A percentile compares a stretch with the other conserved stretches of the same genome.
Conservation (phyloP, 2,888 invertebrate species). For the Campoplex capitator region DNA sequence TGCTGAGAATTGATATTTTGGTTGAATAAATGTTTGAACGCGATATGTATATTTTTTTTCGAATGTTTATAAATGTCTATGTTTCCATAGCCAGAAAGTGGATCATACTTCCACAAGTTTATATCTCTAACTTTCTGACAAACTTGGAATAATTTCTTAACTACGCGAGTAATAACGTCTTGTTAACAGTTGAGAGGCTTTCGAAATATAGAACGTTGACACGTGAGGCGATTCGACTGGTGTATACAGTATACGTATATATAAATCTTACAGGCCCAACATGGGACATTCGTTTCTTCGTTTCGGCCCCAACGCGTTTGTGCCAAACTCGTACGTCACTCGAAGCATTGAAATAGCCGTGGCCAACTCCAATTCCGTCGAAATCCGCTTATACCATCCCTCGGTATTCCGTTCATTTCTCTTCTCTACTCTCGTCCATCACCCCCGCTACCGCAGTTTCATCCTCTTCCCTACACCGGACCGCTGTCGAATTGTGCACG, state of each 20-base stretch:
- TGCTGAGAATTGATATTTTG: too few species aligned
- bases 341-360: constrained; percentile 76
- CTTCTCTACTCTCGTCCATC: constrained; percentile 21
- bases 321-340: constrained; percentile 64
- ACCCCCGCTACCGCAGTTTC: constrained; percentile 4
- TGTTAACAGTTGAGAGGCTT: neutral
- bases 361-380: constrained; percentile 80
- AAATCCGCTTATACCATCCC: constrained; percentile 80
- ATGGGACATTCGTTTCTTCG: constrained; percentile 47
- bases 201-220: neutral
- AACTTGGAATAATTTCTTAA: neutral
- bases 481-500: constrained; percentile 39
- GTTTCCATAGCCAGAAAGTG: neutral
- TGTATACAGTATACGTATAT: constrained; percentile 57
- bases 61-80: neutral
- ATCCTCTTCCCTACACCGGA: constrained; percentile 33
- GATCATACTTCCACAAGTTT: neutral
- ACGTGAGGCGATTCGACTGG: constrained; percentile 18
- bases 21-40: neutral
- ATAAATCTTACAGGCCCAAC: constrained; percentile 75
- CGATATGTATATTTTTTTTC: neutral
- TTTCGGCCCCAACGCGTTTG: constrained; percentile 33
- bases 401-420: constrained; percentile 51
- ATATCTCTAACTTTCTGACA: neutral
- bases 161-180: neutral